A percentile compares a stretch with the other conserved stretches of the same genome.
These are phyloP conservation scores for Nixonia krombeini DNA, from an alignment of 1,140 invertebrate species.

Conservation along the genomic window DNA sequence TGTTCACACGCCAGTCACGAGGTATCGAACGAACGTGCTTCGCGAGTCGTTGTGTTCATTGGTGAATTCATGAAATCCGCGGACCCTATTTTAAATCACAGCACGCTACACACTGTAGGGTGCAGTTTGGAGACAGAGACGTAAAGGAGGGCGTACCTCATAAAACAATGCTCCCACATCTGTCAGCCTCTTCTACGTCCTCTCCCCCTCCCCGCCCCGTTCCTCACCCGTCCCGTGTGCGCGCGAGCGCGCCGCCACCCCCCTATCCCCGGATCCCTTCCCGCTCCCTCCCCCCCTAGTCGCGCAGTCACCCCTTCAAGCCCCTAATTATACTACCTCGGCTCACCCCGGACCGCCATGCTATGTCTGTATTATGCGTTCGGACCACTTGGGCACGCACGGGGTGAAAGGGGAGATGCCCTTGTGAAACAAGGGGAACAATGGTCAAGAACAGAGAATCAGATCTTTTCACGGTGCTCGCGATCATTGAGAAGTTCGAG, in stretches of 20 bases:
- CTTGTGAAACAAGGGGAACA: constrained; percentile 62
- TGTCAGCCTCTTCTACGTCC: constrained; percentile 71
- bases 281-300: constrained; percentile 41
- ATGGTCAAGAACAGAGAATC: constrained; percentile 64
- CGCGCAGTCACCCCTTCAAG: constrained; percentile 62
- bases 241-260: no score
- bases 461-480: constrained; percentile 55
- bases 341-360: constrained; percentile 48
- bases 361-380: constrained; percentile 68
- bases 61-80: constrained; percentile 60
- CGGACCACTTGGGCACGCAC: constrained; percentile 71
- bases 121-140: constrained; percentile 40
- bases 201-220: constrained; percentile 50
- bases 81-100: constrained; percentile 68
- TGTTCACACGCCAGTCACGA: constrained; percentile 40
- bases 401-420: constrained; percentile 59
- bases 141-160: constrained; percentile 58
- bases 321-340: constrained; percentile 71
- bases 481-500: constrained; percentile 30
- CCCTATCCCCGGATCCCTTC: constrained; percentile 53
- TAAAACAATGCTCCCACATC: constrained; percentile 74
- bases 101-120: constrained; percentile 56
- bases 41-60: constrained; percentile 51
- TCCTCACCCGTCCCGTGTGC: no score
- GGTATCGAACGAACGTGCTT: constrained; percentile 51